Conservation (phyloP, 2,797 vertebrate genomes). For the Lateolabrax maculatus region DNA sequence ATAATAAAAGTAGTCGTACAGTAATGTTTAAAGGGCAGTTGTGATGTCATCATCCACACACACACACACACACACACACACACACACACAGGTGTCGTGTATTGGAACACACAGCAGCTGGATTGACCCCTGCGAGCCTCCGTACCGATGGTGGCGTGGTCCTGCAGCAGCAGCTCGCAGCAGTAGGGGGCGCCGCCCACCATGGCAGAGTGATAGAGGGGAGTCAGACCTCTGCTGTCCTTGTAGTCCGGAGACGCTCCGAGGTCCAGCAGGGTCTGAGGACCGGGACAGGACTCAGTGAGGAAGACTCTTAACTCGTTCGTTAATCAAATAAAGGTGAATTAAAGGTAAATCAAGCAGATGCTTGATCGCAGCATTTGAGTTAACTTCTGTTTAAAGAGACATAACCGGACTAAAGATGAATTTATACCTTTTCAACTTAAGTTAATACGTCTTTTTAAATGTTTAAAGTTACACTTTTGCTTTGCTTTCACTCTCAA, state of each 20-base stretch:
- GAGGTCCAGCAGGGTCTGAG: conserved; percentile 94
- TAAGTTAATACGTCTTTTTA: no score
- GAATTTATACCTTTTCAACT: no score
- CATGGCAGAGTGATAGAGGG: conserved; percentile 97
- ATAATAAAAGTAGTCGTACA: not conserved
- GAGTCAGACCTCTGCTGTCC: conserved; percentile 95
- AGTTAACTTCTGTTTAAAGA: no score
- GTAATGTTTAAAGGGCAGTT: not conserved
- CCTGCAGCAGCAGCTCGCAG: conserved; percentile 95
- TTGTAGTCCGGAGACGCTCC: conserved; percentile 97
- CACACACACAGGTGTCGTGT: not conserved
- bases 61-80: conserved; percentile 17
- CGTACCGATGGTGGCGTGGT: conserved; percentile 90
- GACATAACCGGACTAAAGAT: no score
- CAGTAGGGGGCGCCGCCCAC: conserved; percentile 97
- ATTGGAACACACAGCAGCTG: not conserved
- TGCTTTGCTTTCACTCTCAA: no score
- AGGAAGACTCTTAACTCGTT: no score
- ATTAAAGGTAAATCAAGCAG: no score
- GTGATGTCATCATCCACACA: not conserved
- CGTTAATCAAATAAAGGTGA: no score
- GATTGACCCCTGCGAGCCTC: not conserved
- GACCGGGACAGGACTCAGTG: not conserved
- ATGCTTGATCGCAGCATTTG: no score
- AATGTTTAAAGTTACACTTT: no score